Evolutionary conservation across 2,888 invertebrate species (phyloP).

Genomic region (Liopterus haemorrhoidalis): DNA sequence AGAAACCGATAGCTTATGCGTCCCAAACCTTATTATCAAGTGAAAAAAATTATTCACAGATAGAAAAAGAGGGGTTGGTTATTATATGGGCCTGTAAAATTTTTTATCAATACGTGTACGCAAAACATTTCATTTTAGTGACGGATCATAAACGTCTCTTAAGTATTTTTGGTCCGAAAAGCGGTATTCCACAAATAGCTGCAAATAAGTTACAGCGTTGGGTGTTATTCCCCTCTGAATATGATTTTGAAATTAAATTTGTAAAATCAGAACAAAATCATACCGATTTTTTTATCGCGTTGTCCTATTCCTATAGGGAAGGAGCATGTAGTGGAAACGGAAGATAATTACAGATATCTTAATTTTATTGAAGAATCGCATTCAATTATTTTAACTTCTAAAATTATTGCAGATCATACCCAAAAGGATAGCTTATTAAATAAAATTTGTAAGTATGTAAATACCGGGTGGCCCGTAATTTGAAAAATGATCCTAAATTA

Average conservation of each 20-base stretch:
- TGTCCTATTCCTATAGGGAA: slow-evolving; percentile 15
- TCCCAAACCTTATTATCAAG: too few relatives aligned
- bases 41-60: slow-evolving; percentile 13
- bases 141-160: slow-evolving; percentile 16
- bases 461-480: background rate
- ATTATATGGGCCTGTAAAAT: slow-evolving; percentile 8
- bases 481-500: background rate
- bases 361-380: background rate
- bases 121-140: background rate
- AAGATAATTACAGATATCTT: background rate
- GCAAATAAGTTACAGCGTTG: slow-evolving; percentile 25
- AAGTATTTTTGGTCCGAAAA: slow-evolving; percentile 12
- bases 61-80: slow-evolving; percentile 24
- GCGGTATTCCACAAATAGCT: slow-evolving; percentile 4
- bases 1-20: too few relatives aligned
- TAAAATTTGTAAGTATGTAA: slow-evolving; percentile 2
- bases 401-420: background rate
- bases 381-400: slow-evolving; percentile 2
- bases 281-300: slow-evolving; percentile 27
- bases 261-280: slow-evolving; percentile 26
- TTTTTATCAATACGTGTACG: slow-evolving; percentile 9
- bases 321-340: slow-evolving; percentile 1
- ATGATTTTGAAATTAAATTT: slow-evolving; percentile 24
- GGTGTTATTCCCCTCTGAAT: slow-evolving; percentile 25
- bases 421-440: slow-evolving; percentile 1